Percentiles rank a stretch among this genome's conserved stretches.
phyloP scores from a whole-genome alignment of 1,140 invertebrate genomes.

The Venustaconcha ellipsiformis region DNA sequence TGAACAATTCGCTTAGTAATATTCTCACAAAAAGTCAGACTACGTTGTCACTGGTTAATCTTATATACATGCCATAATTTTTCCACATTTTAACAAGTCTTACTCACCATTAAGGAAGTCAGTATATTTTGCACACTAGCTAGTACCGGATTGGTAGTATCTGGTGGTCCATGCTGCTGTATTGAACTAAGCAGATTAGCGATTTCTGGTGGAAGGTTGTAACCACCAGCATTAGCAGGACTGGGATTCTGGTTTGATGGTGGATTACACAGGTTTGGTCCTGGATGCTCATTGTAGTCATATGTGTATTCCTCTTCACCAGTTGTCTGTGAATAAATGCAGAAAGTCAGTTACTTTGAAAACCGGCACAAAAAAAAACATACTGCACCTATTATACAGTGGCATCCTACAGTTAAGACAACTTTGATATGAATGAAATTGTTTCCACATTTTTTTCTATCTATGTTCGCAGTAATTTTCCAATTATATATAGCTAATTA shows the following conservation, averaged over 20 bases:
- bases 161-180: constrained; percentile 36
- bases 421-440: no score
- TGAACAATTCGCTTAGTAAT: no score
- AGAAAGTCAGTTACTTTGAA: neutral
- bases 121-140: constrained; percentile 54
- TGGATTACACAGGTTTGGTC: neutral
- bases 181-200: constrained; percentile 49
- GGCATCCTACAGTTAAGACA: no score
- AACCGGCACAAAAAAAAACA: neutral
- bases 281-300: constrained; percentile 40
- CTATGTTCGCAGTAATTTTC: neutral
- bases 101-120: constrained; percentile 49
- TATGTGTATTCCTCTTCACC: constrained; percentile 45
- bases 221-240: neutral
- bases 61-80: no score
- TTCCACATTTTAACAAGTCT: no score
- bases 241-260: neutral
- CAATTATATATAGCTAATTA: neutral
- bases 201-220: constrained; percentile 51
- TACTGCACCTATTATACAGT: neutral
- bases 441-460: neutral
- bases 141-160: constrained; percentile 38
- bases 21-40: no score
- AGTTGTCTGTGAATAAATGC: constrained; percentile 38
- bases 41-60: no score